Evolutionary conservation across 2,888 invertebrate species (phyloP).

Genomic region (Drosophila glabriapex): DNA sequence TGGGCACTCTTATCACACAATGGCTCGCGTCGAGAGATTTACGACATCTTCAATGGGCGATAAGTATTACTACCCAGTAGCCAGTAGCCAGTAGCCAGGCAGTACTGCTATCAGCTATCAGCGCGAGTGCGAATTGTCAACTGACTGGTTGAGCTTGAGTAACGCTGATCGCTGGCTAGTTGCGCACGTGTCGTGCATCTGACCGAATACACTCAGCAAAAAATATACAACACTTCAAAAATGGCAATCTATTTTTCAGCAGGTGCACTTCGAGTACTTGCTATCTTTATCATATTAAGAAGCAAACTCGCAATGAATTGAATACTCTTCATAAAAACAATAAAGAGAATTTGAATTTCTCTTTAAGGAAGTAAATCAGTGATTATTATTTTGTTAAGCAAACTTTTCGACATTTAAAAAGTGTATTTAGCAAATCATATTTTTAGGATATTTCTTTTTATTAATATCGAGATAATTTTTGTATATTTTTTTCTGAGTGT

Average conservation of each 20-base stretch:
- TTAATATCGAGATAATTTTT: background rate
- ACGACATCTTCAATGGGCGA: slow-evolving; percentile 46
- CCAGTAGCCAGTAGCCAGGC: slow-evolving; percentile 3
- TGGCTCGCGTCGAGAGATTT: slow-evolving; percentile 31
- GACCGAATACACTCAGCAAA: slow-evolving; percentile 11
- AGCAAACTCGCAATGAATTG: too few relatives aligned
- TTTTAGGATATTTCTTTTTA: background rate
- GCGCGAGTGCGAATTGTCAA: slow-evolving; percentile 36
- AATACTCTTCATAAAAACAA: background rate
- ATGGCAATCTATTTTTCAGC: background rate
- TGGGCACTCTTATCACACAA: slow-evolving; percentile 23
- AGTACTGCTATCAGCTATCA: slow-evolving; percentile 22
- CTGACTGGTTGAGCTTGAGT: slow-evolving; percentile 28
- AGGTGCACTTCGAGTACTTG: background rate
- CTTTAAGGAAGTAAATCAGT: background rate
- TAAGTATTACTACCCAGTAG: slow-evolving; percentile 34
- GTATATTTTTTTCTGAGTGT: background rate
- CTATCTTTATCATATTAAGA: background rate
- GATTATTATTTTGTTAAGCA: background rate
- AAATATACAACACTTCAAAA: background rate
- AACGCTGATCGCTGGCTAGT: slow-evolving; percentile 16
- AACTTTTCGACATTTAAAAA: background rate
- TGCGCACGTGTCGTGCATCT: slow-evolving; percentile 54
- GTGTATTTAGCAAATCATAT: too few relatives aligned
- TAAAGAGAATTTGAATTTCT: background rate